Base-by-base conservation (phyloP, 2,113 vertebrate genomes). In the Saguinus midas region DNA sequence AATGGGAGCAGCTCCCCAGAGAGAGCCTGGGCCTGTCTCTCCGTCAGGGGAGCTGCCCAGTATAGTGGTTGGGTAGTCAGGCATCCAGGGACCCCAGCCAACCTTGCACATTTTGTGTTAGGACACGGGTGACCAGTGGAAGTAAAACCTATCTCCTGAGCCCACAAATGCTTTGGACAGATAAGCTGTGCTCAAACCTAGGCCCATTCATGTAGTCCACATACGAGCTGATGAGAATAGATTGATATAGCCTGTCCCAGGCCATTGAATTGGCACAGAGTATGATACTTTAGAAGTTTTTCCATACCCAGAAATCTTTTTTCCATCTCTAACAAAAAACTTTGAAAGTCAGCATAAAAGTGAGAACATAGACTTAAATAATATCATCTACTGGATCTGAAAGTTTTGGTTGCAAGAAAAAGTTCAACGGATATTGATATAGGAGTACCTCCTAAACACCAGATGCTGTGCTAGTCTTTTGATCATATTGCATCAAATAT, bases 251-350 rank as follows among this genome's bases (percentile, higher is more conserved):
- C 76, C n/a, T 80, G 88, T 90, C 68, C 58, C 32, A 87, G 91
- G 48, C 68, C 75, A 92, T 90, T 86, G 64, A 89, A 45, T 83
- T 93, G 92, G 87, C 92, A 73, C 37, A 73, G 50, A 45, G 18
- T 72, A 37, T 57, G 90, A 50, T 72, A 43, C 37, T 96, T 85
- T 57, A 79, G 87, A 91, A 88, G 27, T 86, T 95, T 96, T 96
- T 96, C 91, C 80, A 75, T 87, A 61, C 20, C 90, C 55, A 58
- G 70, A 50, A 87, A 90, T 95, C 79, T 82, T 76, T 96, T 97
- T 94, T 88, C 90, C 64, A 82, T 95, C 73, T 97, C 75, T 90
- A 86, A 73, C 87, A 87, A 85, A 97, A 96, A 87, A 94, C 87
- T 96, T 73, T 87, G 87, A 90, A 91, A 95, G 90, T 95, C 90